phyloP scores from a whole-genome alignment of 2,797 vertebrate genomes.

The Uromys caudimaculatus region DNA sequence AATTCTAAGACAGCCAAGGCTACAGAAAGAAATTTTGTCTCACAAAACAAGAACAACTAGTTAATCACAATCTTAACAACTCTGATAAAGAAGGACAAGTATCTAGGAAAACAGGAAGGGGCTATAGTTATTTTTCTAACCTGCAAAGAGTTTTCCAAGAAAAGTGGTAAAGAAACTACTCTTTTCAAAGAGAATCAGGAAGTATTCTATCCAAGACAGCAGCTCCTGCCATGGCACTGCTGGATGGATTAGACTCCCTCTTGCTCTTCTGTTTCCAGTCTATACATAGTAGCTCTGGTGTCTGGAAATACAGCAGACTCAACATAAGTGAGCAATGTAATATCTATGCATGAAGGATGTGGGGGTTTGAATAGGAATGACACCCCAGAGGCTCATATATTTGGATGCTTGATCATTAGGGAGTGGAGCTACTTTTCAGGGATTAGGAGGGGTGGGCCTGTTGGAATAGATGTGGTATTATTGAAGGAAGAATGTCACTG shows the following conservation, averaged over 20 bases:
- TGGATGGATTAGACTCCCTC: accelerated
- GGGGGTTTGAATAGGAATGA: neutral
- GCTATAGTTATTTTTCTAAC: neutral
- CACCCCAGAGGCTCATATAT: neutral
- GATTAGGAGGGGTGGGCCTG: neutral
- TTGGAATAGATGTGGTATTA: neutral
- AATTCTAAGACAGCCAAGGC: neutral
- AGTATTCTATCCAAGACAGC: neutral
- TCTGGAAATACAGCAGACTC: neutral
- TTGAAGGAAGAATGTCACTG: neutral
- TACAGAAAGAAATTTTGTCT: neutral
- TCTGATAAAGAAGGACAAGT: neutral
- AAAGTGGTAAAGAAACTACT: neutral
- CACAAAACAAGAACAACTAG: neutral
- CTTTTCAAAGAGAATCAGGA: neutral
- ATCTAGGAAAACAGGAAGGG: neutral
- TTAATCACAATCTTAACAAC: neutral
- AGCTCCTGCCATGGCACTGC: neutral
- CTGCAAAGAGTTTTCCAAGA: neutral
- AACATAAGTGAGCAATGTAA: neutral
- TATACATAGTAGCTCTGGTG: neutral
- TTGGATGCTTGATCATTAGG: neutral
- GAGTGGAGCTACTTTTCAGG: neutral
- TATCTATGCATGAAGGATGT: neutral
- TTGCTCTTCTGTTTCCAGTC: neutral